These are phyloP conservation scores for Nesospiza acunhae DNA, from an alignment of 2,113 vertebrate genomes.

Conservation along the genomic window DNA sequence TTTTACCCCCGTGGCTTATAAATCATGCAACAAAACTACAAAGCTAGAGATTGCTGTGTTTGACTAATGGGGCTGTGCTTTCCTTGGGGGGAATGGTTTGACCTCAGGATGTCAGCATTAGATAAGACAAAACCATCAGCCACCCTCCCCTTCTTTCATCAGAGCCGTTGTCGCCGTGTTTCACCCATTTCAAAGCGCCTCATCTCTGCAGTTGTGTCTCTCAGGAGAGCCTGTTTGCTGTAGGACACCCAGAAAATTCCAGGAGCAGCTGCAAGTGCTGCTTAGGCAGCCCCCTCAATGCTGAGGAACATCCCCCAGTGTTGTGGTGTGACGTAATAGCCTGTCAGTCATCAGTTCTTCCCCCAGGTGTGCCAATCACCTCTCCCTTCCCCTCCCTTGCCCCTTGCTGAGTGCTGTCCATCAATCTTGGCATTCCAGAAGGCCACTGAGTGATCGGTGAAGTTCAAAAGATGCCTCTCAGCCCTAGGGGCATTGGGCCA, in stretches of 20 bases:
- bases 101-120: slow-evolving; percentile 67
- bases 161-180: accelerated
- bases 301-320: not conserved
- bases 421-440: no score
- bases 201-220: not conserved
- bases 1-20: slow-evolving; percentile 19
- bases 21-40: slow-evolving; percentile 57
- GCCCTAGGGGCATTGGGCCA: no score
- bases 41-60: slow-evolving; percentile 29
- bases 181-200: not conserved
- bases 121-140: slow-evolving; percentile 55
- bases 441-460: no score
- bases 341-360: no score
- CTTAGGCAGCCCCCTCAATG: accelerated
- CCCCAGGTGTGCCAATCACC: no score
- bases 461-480: no score
- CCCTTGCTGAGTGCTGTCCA: no score
- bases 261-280: not conserved
- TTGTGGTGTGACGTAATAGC: no score
- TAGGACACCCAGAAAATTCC: not conserved
- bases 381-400: no score
- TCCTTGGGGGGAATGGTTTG: slow-evolving; percentile 35
- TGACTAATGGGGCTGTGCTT: slow-evolving; percentile 41
- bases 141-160: not conserved
- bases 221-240: not conserved